These are phyloP conservation scores for Lepas anatifera DNA, from an alignment of 2,888 invertebrate species.

Conservation along the genomic window DNA sequence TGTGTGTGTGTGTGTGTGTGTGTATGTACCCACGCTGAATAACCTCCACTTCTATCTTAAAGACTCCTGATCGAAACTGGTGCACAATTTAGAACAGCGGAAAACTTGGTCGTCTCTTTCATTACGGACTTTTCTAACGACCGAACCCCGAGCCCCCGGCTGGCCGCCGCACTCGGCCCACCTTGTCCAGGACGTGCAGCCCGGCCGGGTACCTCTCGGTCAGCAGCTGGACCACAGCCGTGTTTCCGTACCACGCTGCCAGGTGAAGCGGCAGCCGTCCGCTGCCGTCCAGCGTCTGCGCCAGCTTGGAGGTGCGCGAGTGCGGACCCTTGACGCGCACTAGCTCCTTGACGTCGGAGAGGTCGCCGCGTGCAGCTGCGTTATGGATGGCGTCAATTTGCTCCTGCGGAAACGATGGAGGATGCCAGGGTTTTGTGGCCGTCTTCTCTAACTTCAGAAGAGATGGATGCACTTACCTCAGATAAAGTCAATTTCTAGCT, in stretches of 20 bases:
- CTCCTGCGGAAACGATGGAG: conserved; percentile 28
- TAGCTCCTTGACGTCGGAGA: conserved; percentile 31
- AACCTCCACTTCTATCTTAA: too few relatives aligned
- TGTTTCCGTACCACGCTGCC: conserved; percentile 70
- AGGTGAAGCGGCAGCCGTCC: conserved; percentile 78
- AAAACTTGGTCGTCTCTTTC: too few relatives aligned
- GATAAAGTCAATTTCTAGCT: too few relatives aligned
- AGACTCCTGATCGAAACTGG: too few relatives aligned
- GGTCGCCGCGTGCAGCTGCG: conserved; percentile 34
- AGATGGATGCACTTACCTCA: too few relatives aligned
- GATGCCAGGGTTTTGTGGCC: not conserved
- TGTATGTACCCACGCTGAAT: too few relatives aligned
- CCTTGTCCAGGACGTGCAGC: conserved; percentile 34
- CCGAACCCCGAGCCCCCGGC: too few relatives aligned
- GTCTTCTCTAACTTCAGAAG: too few relatives aligned
- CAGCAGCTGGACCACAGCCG: conserved; percentile 56
- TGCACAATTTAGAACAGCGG: too few relatives aligned
- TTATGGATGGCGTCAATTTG: conserved; percentile 34
- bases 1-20: too few relatives aligned
- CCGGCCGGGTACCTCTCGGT: conserved; percentile 35
- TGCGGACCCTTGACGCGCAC: conserved; percentile 30
- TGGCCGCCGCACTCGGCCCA: too few relatives aligned
- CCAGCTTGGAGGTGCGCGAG: conserved; percentile 59
- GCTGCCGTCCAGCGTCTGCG: conserved; percentile 43
- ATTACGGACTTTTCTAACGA: too few relatives aligned